Conservation (phyloP, 2,888 invertebrate species). For the Sarcophaga subvicina region DNA sequence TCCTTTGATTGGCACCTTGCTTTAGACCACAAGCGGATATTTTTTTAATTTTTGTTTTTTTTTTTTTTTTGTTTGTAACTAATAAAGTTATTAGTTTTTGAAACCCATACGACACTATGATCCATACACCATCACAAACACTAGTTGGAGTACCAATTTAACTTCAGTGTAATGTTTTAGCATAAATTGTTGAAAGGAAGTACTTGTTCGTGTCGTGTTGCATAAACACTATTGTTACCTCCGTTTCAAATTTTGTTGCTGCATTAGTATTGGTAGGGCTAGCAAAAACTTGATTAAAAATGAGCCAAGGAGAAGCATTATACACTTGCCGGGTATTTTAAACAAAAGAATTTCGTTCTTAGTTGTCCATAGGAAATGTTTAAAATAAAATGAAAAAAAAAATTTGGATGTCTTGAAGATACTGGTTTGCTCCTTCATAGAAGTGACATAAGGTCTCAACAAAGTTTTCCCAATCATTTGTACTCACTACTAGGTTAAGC, state of each 20-base stretch:
- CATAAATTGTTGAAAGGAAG: constrained; percentile 33
- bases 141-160: background rate
- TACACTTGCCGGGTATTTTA: constrained; percentile 1
- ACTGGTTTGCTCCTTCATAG: no score
- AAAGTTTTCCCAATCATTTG: no score
- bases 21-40: background rate
- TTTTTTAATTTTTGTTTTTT: background rate
- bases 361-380: no score
- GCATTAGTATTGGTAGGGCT: background rate
- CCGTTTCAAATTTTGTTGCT: background rate
- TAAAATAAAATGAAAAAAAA: no score
- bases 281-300: constrained; percentile 38
- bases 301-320: constrained; percentile 32
- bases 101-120: constrained; percentile 49
- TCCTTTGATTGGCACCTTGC: constrained; percentile 62
- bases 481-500: no score
- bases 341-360: background rate
- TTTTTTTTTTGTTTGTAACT: background rate
- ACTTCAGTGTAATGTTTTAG: background rate
- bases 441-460: no score
- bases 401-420: no score
- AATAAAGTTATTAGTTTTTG: constrained; percentile 63
- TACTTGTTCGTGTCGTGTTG: constrained; percentile 13
- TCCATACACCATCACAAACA: constrained; percentile 27
- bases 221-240: constrained; percentile 16